Evolutionary conservation across 2,888 invertebrate species (phyloP).

Genomic region (Poecilus cupreus): DNA sequence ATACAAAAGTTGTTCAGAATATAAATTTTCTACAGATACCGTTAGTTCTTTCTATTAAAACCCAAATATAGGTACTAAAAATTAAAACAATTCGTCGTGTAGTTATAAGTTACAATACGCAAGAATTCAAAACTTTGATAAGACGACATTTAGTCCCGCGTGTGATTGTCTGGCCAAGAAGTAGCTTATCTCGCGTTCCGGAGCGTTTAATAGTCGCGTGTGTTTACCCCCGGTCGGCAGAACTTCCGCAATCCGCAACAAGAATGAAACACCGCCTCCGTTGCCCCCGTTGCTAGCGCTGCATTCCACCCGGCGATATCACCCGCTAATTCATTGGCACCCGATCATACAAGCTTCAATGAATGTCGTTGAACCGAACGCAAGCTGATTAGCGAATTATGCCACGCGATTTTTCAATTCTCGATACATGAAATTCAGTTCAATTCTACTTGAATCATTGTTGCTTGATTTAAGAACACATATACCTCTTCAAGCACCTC

Average conservation of each 20-base stretch:
- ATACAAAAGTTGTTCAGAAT: too few relatives aligned
- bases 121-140: slow-evolving; percentile 13
- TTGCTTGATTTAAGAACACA: too few relatives aligned
- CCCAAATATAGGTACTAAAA: too few relatives aligned
- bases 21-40: too few relatives aligned
- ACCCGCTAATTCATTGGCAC: slow-evolving; percentile 11
- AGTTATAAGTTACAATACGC: not conserved
- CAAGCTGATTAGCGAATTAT: too few relatives aligned
- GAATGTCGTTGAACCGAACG: slow-evolving; percentile 8
- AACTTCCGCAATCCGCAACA: slow-evolving; percentile 12
- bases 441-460: too few relatives aligned
- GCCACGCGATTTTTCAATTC: too few relatives aligned
- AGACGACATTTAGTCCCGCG: not conserved
- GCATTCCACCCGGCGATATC: not conserved
- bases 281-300: not conserved
- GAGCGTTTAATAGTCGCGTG: not conserved
- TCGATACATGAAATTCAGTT: not conserved
- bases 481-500: too few relatives aligned
- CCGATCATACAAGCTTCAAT: not conserved
- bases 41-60: too few relatives aligned
- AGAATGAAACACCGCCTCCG: not conserved
- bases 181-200: not conserved
- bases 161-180: not conserved
- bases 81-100: too few relatives aligned
- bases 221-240: not conserved